These are phyloP conservation scores for Neotoma lepida DNA, from an alignment of 2,113 vertebrate genomes.

Conservation along the genomic window DNA sequence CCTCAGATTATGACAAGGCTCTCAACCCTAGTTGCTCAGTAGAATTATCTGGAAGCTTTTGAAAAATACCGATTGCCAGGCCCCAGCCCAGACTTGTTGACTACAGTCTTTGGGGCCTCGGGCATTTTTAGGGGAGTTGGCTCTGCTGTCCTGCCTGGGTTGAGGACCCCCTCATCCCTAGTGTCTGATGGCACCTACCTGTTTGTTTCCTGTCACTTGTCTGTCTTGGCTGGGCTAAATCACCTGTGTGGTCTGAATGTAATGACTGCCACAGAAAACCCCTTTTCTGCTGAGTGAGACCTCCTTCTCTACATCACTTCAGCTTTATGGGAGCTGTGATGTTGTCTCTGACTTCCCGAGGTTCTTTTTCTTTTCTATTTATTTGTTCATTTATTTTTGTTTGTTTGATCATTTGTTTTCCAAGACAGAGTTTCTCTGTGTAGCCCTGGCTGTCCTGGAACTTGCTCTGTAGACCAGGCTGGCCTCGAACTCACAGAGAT, in stretches of 20 bases:
- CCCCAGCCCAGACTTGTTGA: background rate
- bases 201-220: background rate
- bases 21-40: background rate
- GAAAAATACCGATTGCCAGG: background rate
- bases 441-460: background rate
- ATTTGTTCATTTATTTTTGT: background rate
- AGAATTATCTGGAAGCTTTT: background rate
- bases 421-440: background rate
- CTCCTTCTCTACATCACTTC: background rate
- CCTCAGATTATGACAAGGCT: background rate
- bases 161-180: background rate
- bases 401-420: no score
- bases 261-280: background rate
- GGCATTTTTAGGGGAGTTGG: background rate
- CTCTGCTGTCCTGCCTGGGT: background rate
- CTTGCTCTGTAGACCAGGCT: background rate
- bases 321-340: background rate
- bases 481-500: background rate
- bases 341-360: background rate
- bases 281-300: background rate
- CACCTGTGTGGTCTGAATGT: background rate
- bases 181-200: rapidly evolving
- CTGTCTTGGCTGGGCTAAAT: background rate
- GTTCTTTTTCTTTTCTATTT: background rate
- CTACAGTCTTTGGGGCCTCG: background rate